A percentile compares a stretch with the other conserved stretches of the same genome.
phyloP scores from a whole-genome alignment of 1,140 invertebrate genomes.

The Hylaeus volcanicus region DNA sequence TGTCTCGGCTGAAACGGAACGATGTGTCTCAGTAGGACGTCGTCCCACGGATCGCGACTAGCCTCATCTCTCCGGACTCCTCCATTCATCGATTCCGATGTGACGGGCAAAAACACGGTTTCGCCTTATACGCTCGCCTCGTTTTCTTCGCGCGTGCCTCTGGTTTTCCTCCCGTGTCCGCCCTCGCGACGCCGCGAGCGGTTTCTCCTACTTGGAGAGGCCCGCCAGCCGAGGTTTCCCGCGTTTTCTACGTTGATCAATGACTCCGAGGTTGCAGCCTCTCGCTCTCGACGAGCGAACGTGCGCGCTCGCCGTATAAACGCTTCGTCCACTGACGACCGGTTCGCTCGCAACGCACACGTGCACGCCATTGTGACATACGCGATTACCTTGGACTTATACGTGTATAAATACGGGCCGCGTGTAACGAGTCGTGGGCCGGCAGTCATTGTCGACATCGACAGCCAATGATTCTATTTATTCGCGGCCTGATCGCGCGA shows the following conservation, averaged over 20 bases:
- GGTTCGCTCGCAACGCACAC: conserved; percentile 48
- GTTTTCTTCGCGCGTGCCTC: conserved; percentile 29
- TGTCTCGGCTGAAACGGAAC: not conserved
- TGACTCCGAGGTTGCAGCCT: conserved; percentile 61
- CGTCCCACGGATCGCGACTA: conserved; percentile 37
- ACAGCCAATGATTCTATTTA: conserved; percentile 52
- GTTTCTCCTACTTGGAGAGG: conserved; percentile 7
- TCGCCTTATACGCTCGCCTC: conserved; percentile 58
- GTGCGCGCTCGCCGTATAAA: not conserved
- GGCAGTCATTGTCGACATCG: conserved; percentile 67
- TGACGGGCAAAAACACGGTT: conserved; percentile 60
- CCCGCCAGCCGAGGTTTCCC: conserved; percentile 55
- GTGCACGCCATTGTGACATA: conserved; percentile 75
- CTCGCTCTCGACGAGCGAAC: conserved; percentile 20
- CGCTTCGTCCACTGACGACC: conserved; percentile 29
- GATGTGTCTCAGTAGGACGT: conserved; percentile 65
- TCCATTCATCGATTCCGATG: conserved; percentile 66
- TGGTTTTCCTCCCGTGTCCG: conserved; percentile 1
- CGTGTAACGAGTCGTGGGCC: conserved; percentile 55
- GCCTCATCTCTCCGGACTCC: conserved; percentile 5
- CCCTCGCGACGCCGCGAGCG: not conserved
- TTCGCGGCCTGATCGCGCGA: conserved; percentile 1
- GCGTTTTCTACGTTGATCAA: conserved; percentile 71
- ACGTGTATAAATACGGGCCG: conserved; percentile 55
- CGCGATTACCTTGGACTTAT: conserved; percentile 78